Conservation (phyloP, 2,888 invertebrate species). For the Griposia aprilina region DNA sequence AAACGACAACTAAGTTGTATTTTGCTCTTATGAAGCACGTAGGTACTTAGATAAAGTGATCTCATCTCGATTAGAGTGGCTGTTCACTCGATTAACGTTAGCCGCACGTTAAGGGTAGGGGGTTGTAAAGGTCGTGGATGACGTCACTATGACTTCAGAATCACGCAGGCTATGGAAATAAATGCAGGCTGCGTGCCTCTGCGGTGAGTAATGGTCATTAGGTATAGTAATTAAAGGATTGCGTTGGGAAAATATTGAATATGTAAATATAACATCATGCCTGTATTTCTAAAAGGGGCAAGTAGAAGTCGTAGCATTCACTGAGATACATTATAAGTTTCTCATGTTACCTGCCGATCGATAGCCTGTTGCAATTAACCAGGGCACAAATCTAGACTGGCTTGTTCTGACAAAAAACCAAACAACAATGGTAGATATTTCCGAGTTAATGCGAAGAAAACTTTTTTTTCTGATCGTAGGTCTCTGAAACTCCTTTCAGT, state of each 20-base stretch:
- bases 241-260: neutral
- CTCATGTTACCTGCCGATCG: too few relatives aligned
- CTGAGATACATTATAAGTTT: neutral
- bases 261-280: too few relatives aligned
- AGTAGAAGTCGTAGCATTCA: neutral
- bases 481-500: neutral
- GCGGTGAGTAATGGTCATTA: constrained; percentile 2
- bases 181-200: constrained; percentile 10
- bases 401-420: neutral
- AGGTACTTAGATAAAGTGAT: constrained; percentile 31
- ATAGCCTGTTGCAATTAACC: neutral
- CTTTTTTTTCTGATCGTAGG: neutral
- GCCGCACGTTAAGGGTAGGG: constrained; percentile 15
- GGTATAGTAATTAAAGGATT: constrained; percentile 4
- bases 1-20: neutral
- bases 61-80: constrained; percentile 32
- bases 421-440: neutral
- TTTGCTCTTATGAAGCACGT: constrained; percentile 14
- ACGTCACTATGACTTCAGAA: constrained; percentile 48
- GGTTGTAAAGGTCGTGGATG: constrained; percentile 37
- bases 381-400: neutral
- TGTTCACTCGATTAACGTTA: constrained; percentile 32
- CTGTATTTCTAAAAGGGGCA: neutral
- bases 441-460: neutral
- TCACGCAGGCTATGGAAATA: constrained; percentile 12